These are phyloP conservation scores for Actinopyga echinites DNA, from an alignment of 53 echinoderm and acorn worm genomes.

Conservation along the genomic window DNA sequence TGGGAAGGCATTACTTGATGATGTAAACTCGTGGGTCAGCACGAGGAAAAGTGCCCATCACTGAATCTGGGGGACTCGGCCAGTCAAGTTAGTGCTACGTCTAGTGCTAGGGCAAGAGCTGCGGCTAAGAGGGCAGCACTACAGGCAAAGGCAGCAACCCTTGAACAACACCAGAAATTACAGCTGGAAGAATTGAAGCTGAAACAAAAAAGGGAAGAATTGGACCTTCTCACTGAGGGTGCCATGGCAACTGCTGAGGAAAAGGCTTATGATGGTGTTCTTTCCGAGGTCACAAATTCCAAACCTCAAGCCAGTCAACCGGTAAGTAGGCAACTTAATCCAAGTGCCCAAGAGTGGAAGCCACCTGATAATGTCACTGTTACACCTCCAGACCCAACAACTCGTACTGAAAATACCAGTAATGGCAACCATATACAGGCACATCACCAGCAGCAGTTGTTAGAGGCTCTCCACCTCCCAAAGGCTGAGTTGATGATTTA, in stretches of 20 bases:
- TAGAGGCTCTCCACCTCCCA: conserved; percentile 48
- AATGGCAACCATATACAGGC: neutral
- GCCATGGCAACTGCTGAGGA: conserved; percentile 25
- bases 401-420: too few species aligned
- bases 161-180: neutral
- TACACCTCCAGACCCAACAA: too few species aligned
- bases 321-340: neutral
- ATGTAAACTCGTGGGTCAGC: too few species aligned
- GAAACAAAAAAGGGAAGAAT: neutral
- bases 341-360: neutral
- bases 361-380: too few species aligned
- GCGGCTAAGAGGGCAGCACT: too few species aligned
- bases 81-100: too few species aligned
- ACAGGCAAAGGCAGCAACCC: neutral
- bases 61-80: too few species aligned
- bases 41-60: too few species aligned
- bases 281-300: neutral
- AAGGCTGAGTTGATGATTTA: conserved; percentile 38
- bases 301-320: neutral
- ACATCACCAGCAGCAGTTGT: conserved; percentile 56
- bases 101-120: too few species aligned
- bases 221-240: neutral
- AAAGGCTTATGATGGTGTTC: neutral
- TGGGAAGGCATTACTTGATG: too few species aligned
- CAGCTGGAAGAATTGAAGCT: conserved; percentile 6